Base-by-base conservation (phyloP, 2,888 invertebrate species). In the Octodonta nipae region DNA sequence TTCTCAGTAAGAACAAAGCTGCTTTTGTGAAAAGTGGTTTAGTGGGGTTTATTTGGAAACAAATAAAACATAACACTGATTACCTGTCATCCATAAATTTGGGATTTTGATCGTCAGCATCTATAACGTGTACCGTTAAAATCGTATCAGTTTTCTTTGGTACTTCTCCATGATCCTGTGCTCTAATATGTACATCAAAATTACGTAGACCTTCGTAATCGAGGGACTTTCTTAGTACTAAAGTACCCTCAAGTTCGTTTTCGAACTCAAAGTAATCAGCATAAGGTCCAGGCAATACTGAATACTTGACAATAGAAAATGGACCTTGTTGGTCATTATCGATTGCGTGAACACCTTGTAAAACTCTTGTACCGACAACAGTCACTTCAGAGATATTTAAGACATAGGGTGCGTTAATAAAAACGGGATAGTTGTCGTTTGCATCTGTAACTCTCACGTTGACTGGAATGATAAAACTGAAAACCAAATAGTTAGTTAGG, bases 31-130 rank as follows among this genome's bases (percentile, higher is more conserved):
- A n/a, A n/a, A n/a, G n/a, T n/a, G n/a, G n/a, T n/a, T n/a, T n/a
- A n/a, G n/a, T 3, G 4, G 4, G 4, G 4, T 22, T 3, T 10
- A 2, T 2, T 22, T 11, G 4, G 22, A 11, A 10, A 22, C 2
- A 4, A 11, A 3, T 3, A 22, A 11, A 11, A 10, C 11, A 22
- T 4, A 3, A 10, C 2, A 22, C 10, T 4, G 4, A 28, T 32
- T 52, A 57, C 41, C 81, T 73, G 27, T 86, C 82, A 39, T 77
- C 72, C 5, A 70, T 54, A 55, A 88, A 89, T 48, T 71, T 72
- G 0, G 89, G 89, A 65, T 89, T 89, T 63, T 89, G 88, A 60
- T 89, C 89, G 51, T 89, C 89, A 0, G 88, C 87, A 57, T 89
- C 89, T 13, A 85, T 73, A 26, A 89, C 79, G 40, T 78, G 75